Percentiles rank a stretch among this genome's conserved stretches.
Conservation (phyloP, 2,113 vertebrate species). For the Urocitellus parryii region DNA sequence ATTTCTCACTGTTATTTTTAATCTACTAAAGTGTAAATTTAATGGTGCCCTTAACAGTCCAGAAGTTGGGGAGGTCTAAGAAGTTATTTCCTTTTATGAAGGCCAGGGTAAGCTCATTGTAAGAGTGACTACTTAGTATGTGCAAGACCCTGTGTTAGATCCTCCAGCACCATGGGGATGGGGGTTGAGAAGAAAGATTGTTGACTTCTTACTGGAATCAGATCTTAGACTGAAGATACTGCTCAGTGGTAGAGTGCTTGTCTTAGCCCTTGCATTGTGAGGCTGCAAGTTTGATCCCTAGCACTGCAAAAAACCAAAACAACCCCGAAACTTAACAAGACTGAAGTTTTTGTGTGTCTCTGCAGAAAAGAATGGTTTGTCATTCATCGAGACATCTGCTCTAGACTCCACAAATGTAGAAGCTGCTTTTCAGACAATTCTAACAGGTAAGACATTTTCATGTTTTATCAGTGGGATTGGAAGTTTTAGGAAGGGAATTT, state of each 20-base stretch:
- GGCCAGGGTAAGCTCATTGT: neutral
- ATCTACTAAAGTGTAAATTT: slow-evolving; percentile 15
- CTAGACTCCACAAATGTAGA: slow-evolving; percentile 97
- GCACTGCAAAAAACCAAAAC: neutral
- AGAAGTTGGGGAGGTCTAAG: neutral
- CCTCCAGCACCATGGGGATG: neutral
- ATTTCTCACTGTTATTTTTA: slow-evolving; percentile 33
- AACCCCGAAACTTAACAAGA: slow-evolving; percentile 4
- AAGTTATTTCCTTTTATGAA: slow-evolving; percentile 36
- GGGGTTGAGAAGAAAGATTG: neutral
- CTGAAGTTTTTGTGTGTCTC: slow-evolving; percentile 74
- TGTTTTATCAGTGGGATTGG: slow-evolving; percentile 1
- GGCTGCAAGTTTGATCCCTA: neutral
- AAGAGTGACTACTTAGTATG: neutral
- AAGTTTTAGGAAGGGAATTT: slow-evolving; percentile 52
- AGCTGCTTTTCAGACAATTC: slow-evolving; percentile 96
- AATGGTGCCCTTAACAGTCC: neutral
- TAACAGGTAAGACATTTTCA: slow-evolving; percentile 90
- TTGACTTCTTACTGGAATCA: neutral
- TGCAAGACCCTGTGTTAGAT: neutral
- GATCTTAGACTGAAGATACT: neutral
- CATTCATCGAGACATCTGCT: slow-evolving; percentile 97
- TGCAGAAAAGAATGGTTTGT: slow-evolving; percentile 94
- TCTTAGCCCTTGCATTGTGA: neutral
- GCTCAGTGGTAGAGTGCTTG: neutral